phyloP scores from a whole-genome alignment of 2,888 invertebrate species.

The Beris morrisii region DNA sequence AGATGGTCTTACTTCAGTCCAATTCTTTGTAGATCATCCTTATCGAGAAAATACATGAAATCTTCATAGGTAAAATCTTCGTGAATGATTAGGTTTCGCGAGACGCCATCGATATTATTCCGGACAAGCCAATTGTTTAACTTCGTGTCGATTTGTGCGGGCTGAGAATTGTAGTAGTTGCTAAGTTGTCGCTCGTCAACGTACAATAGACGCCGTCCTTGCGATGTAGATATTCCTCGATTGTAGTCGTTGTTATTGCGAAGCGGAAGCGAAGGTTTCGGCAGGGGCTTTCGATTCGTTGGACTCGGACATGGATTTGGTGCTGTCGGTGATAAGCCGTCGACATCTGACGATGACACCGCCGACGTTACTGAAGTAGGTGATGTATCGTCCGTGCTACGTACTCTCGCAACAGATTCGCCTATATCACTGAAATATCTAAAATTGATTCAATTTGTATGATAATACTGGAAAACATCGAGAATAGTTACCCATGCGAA shows the following conservation, averaged over 20 bases:
- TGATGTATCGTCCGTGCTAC: conserved; percentile 32
- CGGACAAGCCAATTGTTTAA: conserved; percentile 73
- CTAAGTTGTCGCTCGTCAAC: conserved; percentile 39
- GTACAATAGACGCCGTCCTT: conserved; percentile 38
- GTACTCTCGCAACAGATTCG: conserved; percentile 32
- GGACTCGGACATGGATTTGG: conserved; percentile 42
- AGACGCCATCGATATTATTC: conserved; percentile 68
- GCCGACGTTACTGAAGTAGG: conserved; percentile 33
- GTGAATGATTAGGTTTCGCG: conserved; percentile 67
- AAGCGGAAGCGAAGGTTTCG: conserved; percentile 30
- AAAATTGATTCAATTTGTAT: conserved; percentile 22
- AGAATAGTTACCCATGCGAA: conserved; percentile 41
- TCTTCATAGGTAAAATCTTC: conserved; percentile 82
- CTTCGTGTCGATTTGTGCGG: conserved; percentile 59
- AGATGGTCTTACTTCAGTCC: conserved; percentile 68
- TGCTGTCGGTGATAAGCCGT: conserved; percentile 45
- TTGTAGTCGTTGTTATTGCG: conserved; percentile 19
- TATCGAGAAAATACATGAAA: conserved; percentile 73
- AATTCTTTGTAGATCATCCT: conserved; percentile 79
- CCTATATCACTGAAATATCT: conserved; percentile 41
- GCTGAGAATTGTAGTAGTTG: conserved; percentile 49
- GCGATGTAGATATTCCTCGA: conserved; percentile 14
- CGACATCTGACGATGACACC: conserved; percentile 33
- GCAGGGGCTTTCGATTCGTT: conserved; percentile 14
- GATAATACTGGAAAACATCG: not conserved